Percentiles rank a stretch among this genome's conserved stretches.
phyloP scores from a whole-genome alignment of 2,113 vertebrate species.

The Girardinichthys multiradiatus region DNA sequence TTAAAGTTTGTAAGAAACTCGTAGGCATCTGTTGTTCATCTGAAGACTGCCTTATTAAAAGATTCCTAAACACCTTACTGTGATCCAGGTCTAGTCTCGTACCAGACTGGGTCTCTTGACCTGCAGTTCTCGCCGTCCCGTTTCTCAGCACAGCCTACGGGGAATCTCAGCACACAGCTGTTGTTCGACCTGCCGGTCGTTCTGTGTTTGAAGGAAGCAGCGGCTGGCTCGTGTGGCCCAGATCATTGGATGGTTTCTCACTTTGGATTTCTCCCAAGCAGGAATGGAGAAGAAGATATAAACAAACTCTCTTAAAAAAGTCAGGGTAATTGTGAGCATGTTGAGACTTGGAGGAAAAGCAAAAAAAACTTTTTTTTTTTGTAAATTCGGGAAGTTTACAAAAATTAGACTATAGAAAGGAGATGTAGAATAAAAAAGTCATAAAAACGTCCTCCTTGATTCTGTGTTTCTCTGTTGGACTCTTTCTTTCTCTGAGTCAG shows the following conservation, averaged over 20 bases:
- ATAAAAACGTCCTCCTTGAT: too few relatives aligned
- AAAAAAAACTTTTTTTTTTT: neutral
- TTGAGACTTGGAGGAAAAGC: neutral
- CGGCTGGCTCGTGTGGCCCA: neutral
- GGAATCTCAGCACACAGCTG: neutral
- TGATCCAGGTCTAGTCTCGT: neutral
- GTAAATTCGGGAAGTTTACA: neutral
- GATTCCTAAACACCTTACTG: neutral
- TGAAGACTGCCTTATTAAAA: too few relatives aligned
- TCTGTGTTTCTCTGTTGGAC: too few relatives aligned
- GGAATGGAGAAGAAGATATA: neutral
- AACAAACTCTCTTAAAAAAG: neutral
- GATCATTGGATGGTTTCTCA: neutral
- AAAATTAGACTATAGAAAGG: neutral
- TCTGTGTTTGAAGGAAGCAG: neutral
- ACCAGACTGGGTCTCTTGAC: neutral
- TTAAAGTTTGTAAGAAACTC: too few relatives aligned
- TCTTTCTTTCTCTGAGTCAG: too few relatives aligned
- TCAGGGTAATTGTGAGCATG: neutral
- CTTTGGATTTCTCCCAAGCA: neutral
- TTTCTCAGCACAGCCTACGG: neutral
- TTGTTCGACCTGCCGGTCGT: neutral
- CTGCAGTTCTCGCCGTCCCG: too few relatives aligned
- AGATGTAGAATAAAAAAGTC: neutral
- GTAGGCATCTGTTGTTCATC: too few relatives aligned